Base-by-base conservation (phyloP, 2,888 invertebrate genomes). In the Drosophila infuscata region DNA sequence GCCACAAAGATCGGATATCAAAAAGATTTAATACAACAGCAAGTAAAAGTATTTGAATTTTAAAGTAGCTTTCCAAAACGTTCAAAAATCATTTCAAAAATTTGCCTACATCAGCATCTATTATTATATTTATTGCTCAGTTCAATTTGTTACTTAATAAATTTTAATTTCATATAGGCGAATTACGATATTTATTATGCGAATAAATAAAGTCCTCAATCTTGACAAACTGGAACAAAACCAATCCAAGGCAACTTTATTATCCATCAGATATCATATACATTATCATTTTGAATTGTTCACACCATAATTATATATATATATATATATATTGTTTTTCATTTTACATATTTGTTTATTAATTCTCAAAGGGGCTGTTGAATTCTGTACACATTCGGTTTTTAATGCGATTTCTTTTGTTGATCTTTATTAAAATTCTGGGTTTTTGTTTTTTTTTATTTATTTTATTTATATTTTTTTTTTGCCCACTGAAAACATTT, bases 401-500 rank as follows among this genome's bases (percentile, higher is more conserved):
- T 52, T 61, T 59, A 35, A 56, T 63, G n/a, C 36, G 41, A 15
- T 52, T 76, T 70, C 67, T 67, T 65, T 64, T 81, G 71, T 76
- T 78, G 78, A 76, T 76, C 67, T 78, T 71, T 65, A 75, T 67
- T 51, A 32, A 74, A 43, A 43, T 69, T 46, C 15, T 61, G 17
- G 9, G 41, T 15, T 49, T 53, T 53, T 57, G 20, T 32, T 48
- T 20, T 52, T 17, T 49, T 33, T 43, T 15, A 25, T 25, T 25
- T 25, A 25, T 43, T 25, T 48, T 32, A 48, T 17, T n/a, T n/a
- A n/a, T n/a, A n/a, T n/a, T n/a, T n/a, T 30, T 51, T 54, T 52
- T 66, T 60, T 33, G 43, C 62, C 51, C 61, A 54, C 43, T 66
- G 70, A 72, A 60, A 69, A 73, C 58, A 70, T 65, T 60, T 71